These are phyloP conservation scores for Astreopora myriophthalma DNA, from an alignment of 64 coral and sea anemone species.

Conservation along the genomic window DNA sequence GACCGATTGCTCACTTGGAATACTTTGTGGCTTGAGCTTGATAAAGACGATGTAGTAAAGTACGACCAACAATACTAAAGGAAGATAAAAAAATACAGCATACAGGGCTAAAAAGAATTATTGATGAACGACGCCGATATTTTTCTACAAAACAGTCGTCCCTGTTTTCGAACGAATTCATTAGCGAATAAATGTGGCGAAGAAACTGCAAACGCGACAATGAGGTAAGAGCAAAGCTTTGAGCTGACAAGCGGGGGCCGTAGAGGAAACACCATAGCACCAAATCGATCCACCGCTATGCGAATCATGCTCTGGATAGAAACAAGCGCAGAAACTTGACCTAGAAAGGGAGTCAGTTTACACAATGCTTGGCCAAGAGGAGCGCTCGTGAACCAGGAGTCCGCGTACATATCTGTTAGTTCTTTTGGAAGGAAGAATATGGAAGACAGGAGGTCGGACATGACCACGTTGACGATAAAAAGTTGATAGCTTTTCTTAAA, in stretches of 20 bases:
- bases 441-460: background rate
- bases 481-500: background rate
- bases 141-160: background rate
- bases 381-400: background rate
- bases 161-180: background rate
- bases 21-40: background rate
- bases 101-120: background rate
- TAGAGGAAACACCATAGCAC: background rate
- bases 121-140: background rate
- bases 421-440: too few relatives aligned
- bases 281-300: constrained; percentile 16
- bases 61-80: background rate
- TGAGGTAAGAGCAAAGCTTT: background rate
- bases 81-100: background rate
- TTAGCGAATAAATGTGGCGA: background rate
- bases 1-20: background rate
- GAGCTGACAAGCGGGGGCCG: background rate
- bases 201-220: background rate
- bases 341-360: background rate
- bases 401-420: too few relatives aligned
- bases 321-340: background rate
- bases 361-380: background rate
- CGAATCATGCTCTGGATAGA: background rate
- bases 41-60: background rate
- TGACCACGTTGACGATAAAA: background rate